Evolutionary conservation across 1,140 invertebrate genomes (phyloP).

Genomic region (Platorchestia sp.): DNA sequence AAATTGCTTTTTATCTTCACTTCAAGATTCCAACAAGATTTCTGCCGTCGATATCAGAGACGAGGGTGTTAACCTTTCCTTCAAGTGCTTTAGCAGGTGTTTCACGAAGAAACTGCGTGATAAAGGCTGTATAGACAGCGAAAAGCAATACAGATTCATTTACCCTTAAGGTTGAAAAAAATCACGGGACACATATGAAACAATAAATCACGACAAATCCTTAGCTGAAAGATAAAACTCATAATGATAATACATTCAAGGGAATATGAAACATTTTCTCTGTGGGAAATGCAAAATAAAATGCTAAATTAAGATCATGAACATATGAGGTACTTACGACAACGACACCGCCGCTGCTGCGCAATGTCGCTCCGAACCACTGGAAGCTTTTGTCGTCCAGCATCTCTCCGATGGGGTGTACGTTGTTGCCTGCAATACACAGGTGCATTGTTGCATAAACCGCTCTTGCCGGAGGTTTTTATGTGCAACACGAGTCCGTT

Average conservation of each 20-base stretch:
- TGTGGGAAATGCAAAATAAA: background rate
- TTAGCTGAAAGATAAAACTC: background rate
- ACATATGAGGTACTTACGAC: background rate
- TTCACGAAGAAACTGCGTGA: background rate
- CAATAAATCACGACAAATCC: too few species aligned
- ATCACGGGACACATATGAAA: too few species aligned
- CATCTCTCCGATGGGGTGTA: conserved; percentile 25
- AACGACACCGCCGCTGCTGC: conserved; percentile 7
- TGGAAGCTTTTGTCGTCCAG: conserved; percentile 25
- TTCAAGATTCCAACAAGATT: background rate
- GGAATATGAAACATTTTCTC: background rate
- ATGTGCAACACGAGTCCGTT: background rate
- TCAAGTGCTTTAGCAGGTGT: background rate
- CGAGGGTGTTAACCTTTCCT: background rate
- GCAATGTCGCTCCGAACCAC: conserved; percentile 29
- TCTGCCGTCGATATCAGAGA: background rate
- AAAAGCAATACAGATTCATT: background rate
- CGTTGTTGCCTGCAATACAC: conserved; percentile 34
- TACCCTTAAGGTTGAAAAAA: background rate
- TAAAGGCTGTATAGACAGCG: background rate
- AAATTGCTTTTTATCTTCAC: background rate
- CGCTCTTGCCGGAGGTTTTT: background rate
- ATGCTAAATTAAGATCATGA: too few species aligned
- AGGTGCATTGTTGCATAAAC: background rate
- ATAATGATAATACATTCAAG: background rate